phyloP scores from a whole-genome alignment of 2,888 invertebrate genomes.

The Xylota sylvarum region DNA sequence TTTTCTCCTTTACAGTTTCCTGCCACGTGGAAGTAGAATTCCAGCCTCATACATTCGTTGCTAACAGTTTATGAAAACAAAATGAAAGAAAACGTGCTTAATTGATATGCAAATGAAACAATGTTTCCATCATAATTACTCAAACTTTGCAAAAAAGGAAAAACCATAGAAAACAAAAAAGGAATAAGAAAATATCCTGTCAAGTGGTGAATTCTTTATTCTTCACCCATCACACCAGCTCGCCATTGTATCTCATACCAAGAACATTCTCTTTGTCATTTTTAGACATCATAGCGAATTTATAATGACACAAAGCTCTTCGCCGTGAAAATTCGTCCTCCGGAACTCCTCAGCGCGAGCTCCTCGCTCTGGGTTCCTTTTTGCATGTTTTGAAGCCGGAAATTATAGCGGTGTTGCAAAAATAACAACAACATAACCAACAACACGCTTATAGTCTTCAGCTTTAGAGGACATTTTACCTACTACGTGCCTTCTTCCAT shows the following conservation, averaged over 20 bases:
- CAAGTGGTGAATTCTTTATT: slow-evolving; percentile 44
- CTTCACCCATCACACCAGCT: slow-evolving; percentile 34
- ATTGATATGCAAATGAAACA: slow-evolving; percentile 60
- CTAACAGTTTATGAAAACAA: slow-evolving; percentile 21
- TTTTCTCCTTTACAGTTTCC: slow-evolving; percentile 1
- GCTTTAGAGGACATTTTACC: slow-evolving; percentile 49
- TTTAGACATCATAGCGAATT: slow-evolving; percentile 61
- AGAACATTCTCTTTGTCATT: slow-evolving; percentile 53
- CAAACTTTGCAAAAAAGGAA: slow-evolving; percentile 20
- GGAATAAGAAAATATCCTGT: slow-evolving; percentile 32
- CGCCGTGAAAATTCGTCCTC: slow-evolving; percentile 15
- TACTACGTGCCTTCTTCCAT: slow-evolving; percentile 62
- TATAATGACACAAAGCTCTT: slow-evolving; percentile 48
- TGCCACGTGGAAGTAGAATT: slow-evolving; percentile 1
- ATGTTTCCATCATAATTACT: slow-evolving; percentile 46
- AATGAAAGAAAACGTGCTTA: slow-evolving; percentile 45
- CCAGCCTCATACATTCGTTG: background rate
- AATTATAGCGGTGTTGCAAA: slow-evolving; percentile 62
- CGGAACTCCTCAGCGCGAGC: slow-evolving; percentile 30
- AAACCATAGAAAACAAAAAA: background rate
- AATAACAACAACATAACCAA: slow-evolving; percentile 55
- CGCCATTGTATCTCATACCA: slow-evolving; percentile 9
- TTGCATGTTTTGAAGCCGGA: slow-evolving; percentile 61
- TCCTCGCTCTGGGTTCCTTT: slow-evolving; percentile 15
- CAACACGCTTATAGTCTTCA: slow-evolving; percentile 45